phyloP scores from a whole-genome alignment of 1,140 invertebrate species.

The Planococcus citri region DNA sequence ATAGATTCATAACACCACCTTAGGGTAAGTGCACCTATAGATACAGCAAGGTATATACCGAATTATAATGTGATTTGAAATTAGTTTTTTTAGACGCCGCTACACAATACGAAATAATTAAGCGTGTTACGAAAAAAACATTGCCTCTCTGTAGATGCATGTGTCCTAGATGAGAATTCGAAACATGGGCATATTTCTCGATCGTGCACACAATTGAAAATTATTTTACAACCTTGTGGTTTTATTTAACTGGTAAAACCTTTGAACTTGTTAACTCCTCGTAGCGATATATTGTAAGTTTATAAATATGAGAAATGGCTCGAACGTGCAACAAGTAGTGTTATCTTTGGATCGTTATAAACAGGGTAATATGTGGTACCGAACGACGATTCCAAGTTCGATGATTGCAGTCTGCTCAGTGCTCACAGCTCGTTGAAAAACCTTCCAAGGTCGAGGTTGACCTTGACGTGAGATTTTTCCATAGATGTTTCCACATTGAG shows the following conservation, averaged over 20 bases:
- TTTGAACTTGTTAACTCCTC: not conserved
- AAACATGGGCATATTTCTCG: not conserved
- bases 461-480: too few species aligned
- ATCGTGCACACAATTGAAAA: not conserved
- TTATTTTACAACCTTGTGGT: not conserved
- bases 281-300: not conserved
- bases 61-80: not conserved
- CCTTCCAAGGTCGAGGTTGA: too few species aligned
- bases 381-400: too few species aligned
- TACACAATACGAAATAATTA: not conserved
- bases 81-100: not conserved
- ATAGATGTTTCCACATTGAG: too few species aligned
- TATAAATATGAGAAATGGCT: not conserved
- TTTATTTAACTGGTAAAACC: not conserved
- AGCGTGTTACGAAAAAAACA: not conserved
- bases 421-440: too few species aligned
- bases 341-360: not conserved
- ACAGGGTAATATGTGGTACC: not conserved
- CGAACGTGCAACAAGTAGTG: not conserved
- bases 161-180: not conserved
- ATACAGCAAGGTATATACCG: not conserved
- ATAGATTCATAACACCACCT: too few species aligned
- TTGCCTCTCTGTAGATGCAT: not conserved
- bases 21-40: too few species aligned
- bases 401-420: too few species aligned